phyloP scores from a whole-genome alignment of 2,888 invertebrate genomes.

The Entomobrya multifasciata region DNA sequence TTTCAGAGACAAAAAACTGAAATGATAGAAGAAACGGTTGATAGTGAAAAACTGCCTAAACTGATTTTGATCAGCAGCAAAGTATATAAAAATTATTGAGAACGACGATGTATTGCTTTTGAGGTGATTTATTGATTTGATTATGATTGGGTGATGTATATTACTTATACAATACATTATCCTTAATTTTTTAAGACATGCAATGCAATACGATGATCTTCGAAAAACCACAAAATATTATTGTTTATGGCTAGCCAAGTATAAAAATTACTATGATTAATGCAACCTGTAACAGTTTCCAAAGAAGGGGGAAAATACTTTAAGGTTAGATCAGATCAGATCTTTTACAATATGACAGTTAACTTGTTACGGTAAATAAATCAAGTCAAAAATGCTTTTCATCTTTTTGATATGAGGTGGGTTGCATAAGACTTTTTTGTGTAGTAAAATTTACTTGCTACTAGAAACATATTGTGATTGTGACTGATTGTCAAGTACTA shows the following conservation, averaged over 20 bases:
- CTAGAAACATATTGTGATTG: neutral
- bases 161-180: too few relatives aligned
- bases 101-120: conserved; percentile 1
- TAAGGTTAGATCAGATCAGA: neutral
- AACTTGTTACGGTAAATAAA: neutral
- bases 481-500: conserved; percentile 24
- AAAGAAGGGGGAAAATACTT: conserved; percentile 3
- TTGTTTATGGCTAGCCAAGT: conserved; percentile 14
- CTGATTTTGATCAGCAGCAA: too few relatives aligned
- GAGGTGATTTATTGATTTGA: conserved; percentile 24
- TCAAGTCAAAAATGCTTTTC: neutral
- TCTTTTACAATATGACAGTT: too few relatives aligned
- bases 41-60: too few relatives aligned
- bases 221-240: neutral
- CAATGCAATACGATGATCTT: neutral
- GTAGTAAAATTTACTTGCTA: too few relatives aligned
- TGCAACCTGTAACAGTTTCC: neutral
- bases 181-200: neutral
- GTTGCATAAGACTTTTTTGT: neutral
- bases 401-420: neutral
- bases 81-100: conserved; percentile 24
- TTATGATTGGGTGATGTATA: conserved; percentile 32
- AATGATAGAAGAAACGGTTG: neutral
- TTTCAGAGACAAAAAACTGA: neutral
- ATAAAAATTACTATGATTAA: conserved; percentile 25